phyloP scores from a whole-genome alignment of 1,140 invertebrate species.

The Charaxes varanes region DNA sequence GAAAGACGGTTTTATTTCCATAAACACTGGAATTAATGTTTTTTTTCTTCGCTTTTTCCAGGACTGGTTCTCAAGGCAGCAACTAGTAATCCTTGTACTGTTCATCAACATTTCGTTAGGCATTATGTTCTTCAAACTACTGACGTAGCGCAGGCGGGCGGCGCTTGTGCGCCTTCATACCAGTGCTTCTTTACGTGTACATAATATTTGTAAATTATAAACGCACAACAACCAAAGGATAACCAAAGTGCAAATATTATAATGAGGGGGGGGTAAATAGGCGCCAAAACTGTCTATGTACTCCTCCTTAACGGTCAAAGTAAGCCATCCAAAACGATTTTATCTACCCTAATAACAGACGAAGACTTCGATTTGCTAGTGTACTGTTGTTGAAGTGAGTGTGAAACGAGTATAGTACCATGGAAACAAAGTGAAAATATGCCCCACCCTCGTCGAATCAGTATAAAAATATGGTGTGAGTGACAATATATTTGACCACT shows the following conservation, averaged over 20 bases:
- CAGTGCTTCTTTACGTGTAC: conserved; percentile 16
- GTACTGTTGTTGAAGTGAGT: conserved; percentile 54
- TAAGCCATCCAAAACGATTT: conserved; percentile 11
- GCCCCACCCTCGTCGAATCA: conserved; percentile 37
- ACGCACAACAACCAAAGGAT: conserved; percentile 19
- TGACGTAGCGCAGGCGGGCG: conserved; percentile 83
- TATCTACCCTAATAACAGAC: conserved; percentile 13
- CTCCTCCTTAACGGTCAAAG: conserved; percentile 8
- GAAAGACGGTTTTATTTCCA: too few relatives aligned
- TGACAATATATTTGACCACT: conserved; percentile 49
- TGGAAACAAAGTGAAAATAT: conserved; percentile 45
- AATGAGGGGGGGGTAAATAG: too few relatives aligned
- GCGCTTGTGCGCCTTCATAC: conserved; percentile 47
- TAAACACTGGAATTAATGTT: too few relatives aligned
- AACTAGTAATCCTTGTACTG: conserved; percentile 95
- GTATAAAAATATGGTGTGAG: conserved; percentile 47
- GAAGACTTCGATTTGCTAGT: conserved; percentile 64
- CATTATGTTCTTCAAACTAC: conserved; percentile 97
- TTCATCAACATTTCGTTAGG: conserved; percentile 97
- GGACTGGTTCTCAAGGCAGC: conserved; percentile 98
- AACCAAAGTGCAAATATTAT: conserved; percentile 35
- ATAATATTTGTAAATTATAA: conserved; percentile 19
- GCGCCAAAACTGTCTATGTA: conserved; percentile 7
- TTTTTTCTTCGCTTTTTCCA: conserved; percentile 68
- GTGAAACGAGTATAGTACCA: conserved; percentile 35